Evolutionary conservation across 2,113 vertebrate genomes (phyloP).

Genomic region (Orycteropus afer): DNA sequence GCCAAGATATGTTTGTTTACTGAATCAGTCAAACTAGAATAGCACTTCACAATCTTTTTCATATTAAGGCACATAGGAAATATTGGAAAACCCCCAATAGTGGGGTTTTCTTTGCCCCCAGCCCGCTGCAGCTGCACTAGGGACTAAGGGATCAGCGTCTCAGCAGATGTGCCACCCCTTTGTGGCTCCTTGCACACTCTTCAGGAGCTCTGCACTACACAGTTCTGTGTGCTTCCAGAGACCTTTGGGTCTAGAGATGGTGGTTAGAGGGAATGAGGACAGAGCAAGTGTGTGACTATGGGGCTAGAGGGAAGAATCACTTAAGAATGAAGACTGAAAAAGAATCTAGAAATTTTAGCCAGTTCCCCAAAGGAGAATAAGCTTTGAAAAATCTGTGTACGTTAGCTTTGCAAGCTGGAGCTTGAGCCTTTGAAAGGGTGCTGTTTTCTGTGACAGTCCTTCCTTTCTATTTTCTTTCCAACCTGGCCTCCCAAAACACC

Average conservation of each 20-base stretch:
- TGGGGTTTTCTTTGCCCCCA: neutral
- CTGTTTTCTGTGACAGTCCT: neutral
- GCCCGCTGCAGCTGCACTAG: neutral
- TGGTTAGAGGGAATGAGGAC: neutral
- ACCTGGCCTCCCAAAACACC: conserved; percentile 18
- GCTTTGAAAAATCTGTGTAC: conserved; percentile 1
- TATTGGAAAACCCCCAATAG: neutral
- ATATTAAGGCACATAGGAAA: neutral
- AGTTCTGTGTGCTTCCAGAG: neutral
- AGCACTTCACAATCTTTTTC: neutral
- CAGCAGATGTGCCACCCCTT: neutral
- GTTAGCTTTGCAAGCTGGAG: neutral
- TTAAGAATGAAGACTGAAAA: conserved; percentile 35
- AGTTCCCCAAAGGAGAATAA: conserved; percentile 24
- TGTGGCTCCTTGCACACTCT: too few species aligned
- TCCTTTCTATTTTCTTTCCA: neutral
- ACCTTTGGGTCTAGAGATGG: neutral
- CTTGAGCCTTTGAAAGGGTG: neutral
- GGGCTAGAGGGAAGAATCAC: neutral
- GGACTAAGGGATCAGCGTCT: neutral
- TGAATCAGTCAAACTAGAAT: neutral
- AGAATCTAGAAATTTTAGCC: conserved; percentile 6
- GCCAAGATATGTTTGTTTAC: neutral
- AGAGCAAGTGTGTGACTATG: neutral
- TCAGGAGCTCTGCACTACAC: neutral